Percentiles rank a stretch among this genome's conserved stretches.
phyloP scores from a whole-genome alignment of 2,113 vertebrate species.

The Siphamia tubifer region DNA sequence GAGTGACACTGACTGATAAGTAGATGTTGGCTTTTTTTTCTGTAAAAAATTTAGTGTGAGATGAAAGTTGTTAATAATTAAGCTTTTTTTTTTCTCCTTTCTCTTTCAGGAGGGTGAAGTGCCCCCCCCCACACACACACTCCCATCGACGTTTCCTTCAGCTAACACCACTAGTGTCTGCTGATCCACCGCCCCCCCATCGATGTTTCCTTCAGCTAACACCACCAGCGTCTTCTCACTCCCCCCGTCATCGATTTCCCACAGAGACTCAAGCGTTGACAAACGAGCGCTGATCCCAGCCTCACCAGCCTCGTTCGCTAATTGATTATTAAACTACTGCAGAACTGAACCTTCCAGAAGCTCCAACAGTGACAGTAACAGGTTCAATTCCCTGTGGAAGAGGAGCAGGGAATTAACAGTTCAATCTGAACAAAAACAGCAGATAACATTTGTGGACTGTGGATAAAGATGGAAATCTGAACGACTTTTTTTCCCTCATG shows the following conservation, averaged over 20 bases:
- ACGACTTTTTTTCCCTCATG: no score
- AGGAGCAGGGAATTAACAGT: not conserved
- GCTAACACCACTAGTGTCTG: not conserved
- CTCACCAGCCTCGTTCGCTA: not conserved
- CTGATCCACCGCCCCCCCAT: slow-evolving; percentile 16
- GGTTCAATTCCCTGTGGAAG: not conserved
- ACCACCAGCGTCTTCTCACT: no score
- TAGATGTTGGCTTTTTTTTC: no score
- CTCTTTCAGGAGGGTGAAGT: no score
- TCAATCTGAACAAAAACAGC: not conserved
- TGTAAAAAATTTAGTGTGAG: no score
- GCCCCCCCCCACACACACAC: no score
- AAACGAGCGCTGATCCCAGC: not conserved
- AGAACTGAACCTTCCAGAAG: no score
- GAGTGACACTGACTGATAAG: no score
- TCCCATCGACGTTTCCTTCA: slow-evolving; percentile 47
- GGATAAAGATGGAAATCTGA: no score
- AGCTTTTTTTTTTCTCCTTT: no score
- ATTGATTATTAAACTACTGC: slow-evolving; percentile 12
- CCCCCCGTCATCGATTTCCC: slow-evolving; percentile 28
- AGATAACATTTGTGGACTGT: no score
- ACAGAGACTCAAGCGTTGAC: slow-evolving; percentile 22
- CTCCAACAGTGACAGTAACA: not conserved
- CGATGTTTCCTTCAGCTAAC: slow-evolving; percentile 36
- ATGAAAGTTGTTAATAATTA: no score